phyloP scores from a whole-genome alignment of 2,797 vertebrate species.

The Pangasius sanitwongsei region DNA sequence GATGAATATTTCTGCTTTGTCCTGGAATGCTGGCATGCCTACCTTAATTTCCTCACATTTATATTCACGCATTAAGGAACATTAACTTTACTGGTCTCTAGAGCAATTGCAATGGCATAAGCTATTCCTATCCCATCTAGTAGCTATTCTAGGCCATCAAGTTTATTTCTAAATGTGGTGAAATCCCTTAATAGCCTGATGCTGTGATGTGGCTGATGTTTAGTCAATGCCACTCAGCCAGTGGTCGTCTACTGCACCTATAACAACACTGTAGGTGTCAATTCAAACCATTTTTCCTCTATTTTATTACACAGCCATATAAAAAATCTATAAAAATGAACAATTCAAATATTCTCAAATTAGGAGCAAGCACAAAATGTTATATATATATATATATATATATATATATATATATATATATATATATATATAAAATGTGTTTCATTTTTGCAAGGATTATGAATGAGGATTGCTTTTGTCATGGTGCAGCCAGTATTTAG shows the following conservation, averaged over 20 bases:
- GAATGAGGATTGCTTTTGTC: background rate
- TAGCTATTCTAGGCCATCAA: conserved; percentile 2
- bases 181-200: background rate
- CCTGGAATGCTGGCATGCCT: conserved; percentile 43
- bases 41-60: conserved; percentile 1
- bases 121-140: conserved; percentile 23
- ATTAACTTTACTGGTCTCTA: conserved; percentile 9
- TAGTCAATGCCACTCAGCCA: background rate
- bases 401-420: background rate
- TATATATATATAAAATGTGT: background rate
- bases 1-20: conserved; percentile 23
- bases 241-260: background rate
- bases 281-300: background rate
- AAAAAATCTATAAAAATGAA: background rate
- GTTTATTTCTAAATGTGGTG: background rate
- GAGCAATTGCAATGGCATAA: background rate
- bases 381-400: background rate
- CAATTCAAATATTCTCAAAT: background rate
- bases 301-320: background rate
- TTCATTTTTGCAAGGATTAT: background rate
- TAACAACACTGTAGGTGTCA: background rate
- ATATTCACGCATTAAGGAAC: conserved; percentile 29
- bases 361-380: background rate
- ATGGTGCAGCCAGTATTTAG: background rate
- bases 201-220: background rate